phyloP scores from a whole-genome alignment of 2,797 vertebrate species.

The Urocyon cinereoargenteus region DNA sequence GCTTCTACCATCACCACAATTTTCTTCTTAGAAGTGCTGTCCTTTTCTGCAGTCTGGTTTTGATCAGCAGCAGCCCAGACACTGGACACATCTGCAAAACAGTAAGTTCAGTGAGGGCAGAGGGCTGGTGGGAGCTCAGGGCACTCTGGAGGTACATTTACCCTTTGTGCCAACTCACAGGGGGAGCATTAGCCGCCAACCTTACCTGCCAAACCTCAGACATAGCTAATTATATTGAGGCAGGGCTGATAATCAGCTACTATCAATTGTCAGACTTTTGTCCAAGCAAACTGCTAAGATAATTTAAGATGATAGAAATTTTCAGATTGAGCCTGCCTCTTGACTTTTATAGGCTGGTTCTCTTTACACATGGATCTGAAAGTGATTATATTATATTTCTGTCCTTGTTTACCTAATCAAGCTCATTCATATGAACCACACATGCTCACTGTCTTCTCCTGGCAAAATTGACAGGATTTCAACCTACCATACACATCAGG shows the following conservation, averaged over 20 bases:
- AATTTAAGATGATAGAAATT: not conserved
- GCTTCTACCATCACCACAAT: not conserved
- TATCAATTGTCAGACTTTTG: not conserved
- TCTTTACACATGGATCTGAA: not conserved
- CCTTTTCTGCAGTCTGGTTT: not conserved
- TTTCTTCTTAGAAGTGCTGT: not conserved
- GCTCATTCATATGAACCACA: not conserved
- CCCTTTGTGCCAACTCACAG: no score
- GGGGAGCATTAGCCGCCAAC: fast-evolving
- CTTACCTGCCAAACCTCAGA: not conserved
- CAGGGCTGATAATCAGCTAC: not conserved
- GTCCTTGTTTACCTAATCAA: not conserved
- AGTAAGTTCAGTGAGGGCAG: not conserved
- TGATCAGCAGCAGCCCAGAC: not conserved
- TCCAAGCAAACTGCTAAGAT: not conserved
- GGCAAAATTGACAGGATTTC: not conserved
- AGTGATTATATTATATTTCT: not conserved
- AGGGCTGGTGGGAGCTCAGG: not conserved
- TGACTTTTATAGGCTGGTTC: not conserved
- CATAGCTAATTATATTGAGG: not conserved
- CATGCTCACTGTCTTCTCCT: not conserved
- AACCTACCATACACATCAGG: not conserved
- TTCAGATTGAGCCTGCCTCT: not conserved
- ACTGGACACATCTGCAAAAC: not conserved
- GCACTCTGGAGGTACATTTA: not conserved